Base-by-base conservation (phyloP, 35 echinoderm and acorn worm genomes). In the Strongylocentrotus purpuratus region DNA sequence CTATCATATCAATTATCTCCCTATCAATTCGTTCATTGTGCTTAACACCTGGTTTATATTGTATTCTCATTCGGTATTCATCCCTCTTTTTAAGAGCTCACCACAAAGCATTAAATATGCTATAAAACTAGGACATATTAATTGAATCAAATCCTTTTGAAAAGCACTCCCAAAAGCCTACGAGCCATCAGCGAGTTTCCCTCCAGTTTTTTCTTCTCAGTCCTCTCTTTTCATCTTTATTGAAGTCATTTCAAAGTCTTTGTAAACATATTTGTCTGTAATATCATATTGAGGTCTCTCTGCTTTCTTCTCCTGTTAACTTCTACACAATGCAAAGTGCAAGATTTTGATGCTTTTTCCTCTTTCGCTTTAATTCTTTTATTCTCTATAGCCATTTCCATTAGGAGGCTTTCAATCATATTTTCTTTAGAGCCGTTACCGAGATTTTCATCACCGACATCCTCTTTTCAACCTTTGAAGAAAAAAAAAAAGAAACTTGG, bases 1-100 rank as follows among this genome's bases (percentile, higher is more conserved):
- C 91, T 93, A 93, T 93, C 91, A 58, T 93, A 93, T 93, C 91
- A 93, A 93, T 93, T 93, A 93, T 93, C 91, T 58, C 17, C 48
- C 91, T 46, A 93, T 93, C 91, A 48, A 93, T 93, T 93, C 32
- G 32, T 93, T 46, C n/a, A 58, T 93, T 93, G 91, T 93, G 32
- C 45, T 58, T n/a, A 33, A 58, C 91, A 93, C 91, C 91, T 93
- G 91, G 45, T 48, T 93, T 93, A 35, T 93, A 50, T 47, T 50
- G 91, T 33, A 46, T 93, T 93, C n/a, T 47, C 31, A 28, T 47
- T n/a, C 33, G 1, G 91, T 58, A 93, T 93, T 93, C 91, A 31
- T 93, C 91, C 11, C 52, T 59, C 87, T 31, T 58, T 93, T 93
- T 93, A 93, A 46, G 46, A 46, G 47, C 48, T 47, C 46, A 46